Evolutionary conservation across 2,888 invertebrate species (phyloP), one percentile per base, ranked within the genome.

Genomic region (Tetranychus piercei): DNA sequence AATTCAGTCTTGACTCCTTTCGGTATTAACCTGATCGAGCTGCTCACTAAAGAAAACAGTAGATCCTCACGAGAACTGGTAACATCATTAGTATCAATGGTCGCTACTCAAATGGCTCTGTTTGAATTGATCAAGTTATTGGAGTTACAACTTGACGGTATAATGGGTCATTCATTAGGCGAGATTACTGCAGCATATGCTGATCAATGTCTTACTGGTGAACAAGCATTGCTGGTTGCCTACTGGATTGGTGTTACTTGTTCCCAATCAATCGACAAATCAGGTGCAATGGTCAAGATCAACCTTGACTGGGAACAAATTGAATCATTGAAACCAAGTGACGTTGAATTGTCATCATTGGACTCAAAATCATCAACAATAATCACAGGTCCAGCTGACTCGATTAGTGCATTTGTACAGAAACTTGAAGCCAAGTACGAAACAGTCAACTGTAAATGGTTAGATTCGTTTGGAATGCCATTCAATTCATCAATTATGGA

Each of bases 121-220:
- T 84, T 85, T 9, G 85, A 85, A 78, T 77, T 83, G 18, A 80
- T 85, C 66, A 79, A 77, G 20, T 76, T 79, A 6, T 77, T 85
- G 76, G 84, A 83, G 44, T 80, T 85, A 15, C 75, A 79, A 64
- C 82, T 84, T 44, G 84, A 85, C 79, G 84, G 84, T 34, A 83
- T 85, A 76, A 81, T 85, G 44, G 74, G 76, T 1, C 45, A 76
- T 22, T 74, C 72, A n/a, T 55, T 82, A 1, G 85, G 85, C 73
- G 85, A 85, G 79, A 81, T 85, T 76, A 84, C 83, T 43, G 85
- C 85, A 80, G 85, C 83, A 6, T 85, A 85, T 80, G 84, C 84
- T 72, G 85, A 85, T 79, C 84, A 84, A 18, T 82, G 83, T 55
- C 80, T 85, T 74, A 85, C 83, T 15, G 82, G 83, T 15, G 84